A percentile compares a stretch with the other conserved stretches of the same genome.
These are phyloP conservation scores for Artemisiospiza belli DNA, from an alignment of 2,113 vertebrate genomes.

Conservation along the genomic window DNA sequence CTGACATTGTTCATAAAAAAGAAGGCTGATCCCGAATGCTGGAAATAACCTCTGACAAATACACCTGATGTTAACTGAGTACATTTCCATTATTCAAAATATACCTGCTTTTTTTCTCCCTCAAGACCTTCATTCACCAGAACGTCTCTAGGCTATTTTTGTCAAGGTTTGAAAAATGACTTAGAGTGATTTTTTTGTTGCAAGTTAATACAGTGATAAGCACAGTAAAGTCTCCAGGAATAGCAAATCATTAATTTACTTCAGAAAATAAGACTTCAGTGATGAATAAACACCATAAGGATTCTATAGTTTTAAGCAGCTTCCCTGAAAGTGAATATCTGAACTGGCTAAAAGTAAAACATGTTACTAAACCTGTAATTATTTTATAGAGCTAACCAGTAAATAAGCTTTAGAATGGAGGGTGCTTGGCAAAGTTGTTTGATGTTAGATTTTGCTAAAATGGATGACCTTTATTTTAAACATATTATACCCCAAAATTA, in stretches of 20 bases:
- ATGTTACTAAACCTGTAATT: slow-evolving; percentile 29
- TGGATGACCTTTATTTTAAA: slow-evolving; percentile 27
- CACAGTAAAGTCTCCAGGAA: slow-evolving; percentile 66
- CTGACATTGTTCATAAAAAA: background rate
- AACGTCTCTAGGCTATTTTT: slow-evolving; percentile 67
- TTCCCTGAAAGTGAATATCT: slow-evolving; percentile 40
- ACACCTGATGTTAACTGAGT: slow-evolving; percentile 51
- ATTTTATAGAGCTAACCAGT: slow-evolving; percentile 31
- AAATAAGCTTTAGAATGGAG: slow-evolving; percentile 36
- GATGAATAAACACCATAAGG: slow-evolving; percentile 64
- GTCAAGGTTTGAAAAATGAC: slow-evolving; percentile 73
- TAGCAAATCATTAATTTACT: slow-evolving; percentile 77
- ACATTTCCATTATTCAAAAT: slow-evolving; percentile 68
- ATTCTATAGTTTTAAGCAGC: slow-evolving; percentile 55
- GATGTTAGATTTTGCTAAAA: background rate
- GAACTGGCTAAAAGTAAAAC: slow-evolving; percentile 19
- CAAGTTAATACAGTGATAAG: slow-evolving; percentile 77
- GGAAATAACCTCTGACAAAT: slow-evolving; percentile 21
- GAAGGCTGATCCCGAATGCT: background rate
- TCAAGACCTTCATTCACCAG: slow-evolving; percentile 32
- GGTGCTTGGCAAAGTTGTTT: slow-evolving; percentile 13
- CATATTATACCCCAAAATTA: background rate
- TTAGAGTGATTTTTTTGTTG: slow-evolving; percentile 68
- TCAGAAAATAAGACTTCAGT: slow-evolving; percentile 71
- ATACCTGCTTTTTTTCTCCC: slow-evolving; percentile 20